Percentiles rank a stretch among this genome's conserved stretches.
phyloP scores from a whole-genome alignment of 1,140 invertebrate species.

The Capitella teleta region DNA sequence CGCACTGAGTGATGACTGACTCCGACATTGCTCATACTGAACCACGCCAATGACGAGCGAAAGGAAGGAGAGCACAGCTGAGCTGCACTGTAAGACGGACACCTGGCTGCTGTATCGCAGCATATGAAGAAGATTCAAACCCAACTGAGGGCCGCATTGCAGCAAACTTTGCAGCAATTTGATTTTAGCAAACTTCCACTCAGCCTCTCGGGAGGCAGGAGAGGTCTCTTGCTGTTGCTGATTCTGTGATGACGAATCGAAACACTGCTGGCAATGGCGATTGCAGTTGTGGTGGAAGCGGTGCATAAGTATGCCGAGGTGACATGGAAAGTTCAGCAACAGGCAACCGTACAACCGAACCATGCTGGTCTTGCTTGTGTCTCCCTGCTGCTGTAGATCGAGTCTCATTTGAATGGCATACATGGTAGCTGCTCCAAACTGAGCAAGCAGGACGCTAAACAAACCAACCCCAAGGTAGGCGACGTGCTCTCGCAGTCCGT shows the following conservation, averaged over 20 bases:
- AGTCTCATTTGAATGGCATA: not conserved
- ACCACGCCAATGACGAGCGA: not conserved
- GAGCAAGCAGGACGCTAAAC: not conserved
- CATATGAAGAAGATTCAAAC: conserved; percentile 4
- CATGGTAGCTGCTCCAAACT: not conserved
- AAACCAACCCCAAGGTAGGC: not conserved
- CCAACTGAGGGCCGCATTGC: not conserved
- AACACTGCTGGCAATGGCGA: not conserved
- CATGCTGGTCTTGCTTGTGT: not conserved
- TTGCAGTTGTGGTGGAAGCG: not conserved
- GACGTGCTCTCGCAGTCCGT: not conserved
- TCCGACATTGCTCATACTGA: not conserved
- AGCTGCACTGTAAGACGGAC: not conserved
- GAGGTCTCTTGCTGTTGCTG: not conserved
- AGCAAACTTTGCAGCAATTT: conserved; percentile 4
- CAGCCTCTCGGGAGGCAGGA: not conserved
- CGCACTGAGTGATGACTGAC: not conserved
- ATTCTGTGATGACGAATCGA: not conserved
- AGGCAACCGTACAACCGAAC: not conserved
- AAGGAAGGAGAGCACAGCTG: not conserved
- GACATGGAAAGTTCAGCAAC: not conserved
- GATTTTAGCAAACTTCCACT: conserved; percentile 2
- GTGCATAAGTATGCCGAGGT: conserved; percentile 3
- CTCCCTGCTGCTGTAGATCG: not conserved
- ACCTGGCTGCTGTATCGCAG: not conserved